Percentiles rank a stretch among this genome's conserved stretches.
Evolutionary conservation across 2,888 invertebrate species (phyloP).

Genomic region (Hipparchia sbordonii): DNA sequence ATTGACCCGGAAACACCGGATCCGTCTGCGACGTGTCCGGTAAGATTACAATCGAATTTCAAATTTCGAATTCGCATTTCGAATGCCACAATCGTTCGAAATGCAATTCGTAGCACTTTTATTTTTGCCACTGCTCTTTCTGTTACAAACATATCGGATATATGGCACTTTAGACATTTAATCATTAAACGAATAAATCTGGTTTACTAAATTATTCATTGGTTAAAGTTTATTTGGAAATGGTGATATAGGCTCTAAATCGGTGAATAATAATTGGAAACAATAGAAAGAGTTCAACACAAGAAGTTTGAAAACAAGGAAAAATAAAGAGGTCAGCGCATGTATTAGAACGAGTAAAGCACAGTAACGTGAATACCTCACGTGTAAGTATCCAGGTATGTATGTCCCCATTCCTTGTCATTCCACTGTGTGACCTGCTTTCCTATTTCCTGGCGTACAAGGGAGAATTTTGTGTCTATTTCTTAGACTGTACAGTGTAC

Average conservation of each 20-base stretch:
- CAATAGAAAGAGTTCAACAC: background rate
- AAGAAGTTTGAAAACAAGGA: constrained; percentile 8
- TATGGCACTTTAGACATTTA: constrained; percentile 6
- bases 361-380: constrained; percentile 25
- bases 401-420: constrained; percentile 33
- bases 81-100: constrained; percentile 41
- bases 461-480: constrained; percentile 16
- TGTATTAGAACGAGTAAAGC: constrained; percentile 24
- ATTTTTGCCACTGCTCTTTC: constrained; percentile 28
- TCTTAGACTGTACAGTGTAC: background rate
- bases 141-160: constrained; percentile 26
- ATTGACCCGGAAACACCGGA: constrained; percentile 36
- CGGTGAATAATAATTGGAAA: too few relatives aligned
- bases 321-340: constrained; percentile 31
- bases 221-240: too few relatives aligned
- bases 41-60: constrained; percentile 44
- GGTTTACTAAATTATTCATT: too few relatives aligned
- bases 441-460: constrained; percentile 26
- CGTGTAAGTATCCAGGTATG: constrained; percentile 26
- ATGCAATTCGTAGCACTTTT: constrained; percentile 39
- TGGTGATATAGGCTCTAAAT: too few relatives aligned
- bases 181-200: background rate
- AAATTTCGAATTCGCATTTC: constrained; percentile 43
- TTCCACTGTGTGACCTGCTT: constrained; percentile 30
- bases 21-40: constrained; percentile 43